Conservation (phyloP, 2,888 invertebrate species). For the Polylopha cassiicola region DNA sequence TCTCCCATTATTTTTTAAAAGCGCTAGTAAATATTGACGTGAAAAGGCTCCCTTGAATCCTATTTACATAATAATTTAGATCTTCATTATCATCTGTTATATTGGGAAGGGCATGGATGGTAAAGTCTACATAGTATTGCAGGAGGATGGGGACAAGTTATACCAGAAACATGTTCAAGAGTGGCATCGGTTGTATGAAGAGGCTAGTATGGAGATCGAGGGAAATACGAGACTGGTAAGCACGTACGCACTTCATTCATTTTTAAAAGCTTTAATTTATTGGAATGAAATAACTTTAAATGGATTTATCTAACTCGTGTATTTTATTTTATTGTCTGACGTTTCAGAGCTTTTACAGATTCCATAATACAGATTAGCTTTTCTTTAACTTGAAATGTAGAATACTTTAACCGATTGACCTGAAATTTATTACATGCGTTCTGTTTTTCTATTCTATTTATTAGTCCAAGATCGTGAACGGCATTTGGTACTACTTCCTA, state of each 20-base stretch:
- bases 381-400: too few relatives aligned
- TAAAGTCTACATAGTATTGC: constrained; percentile 57
- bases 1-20: too few relatives aligned
- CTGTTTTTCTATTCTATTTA: constrained; percentile 27
- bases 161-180: constrained; percentile 62
- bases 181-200: constrained; percentile 69
- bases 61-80: background rate
- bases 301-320: too few relatives aligned
- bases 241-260: constrained; percentile 3
- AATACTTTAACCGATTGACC: too few relatives aligned
- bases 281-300: too few relatives aligned
- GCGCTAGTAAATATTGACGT: too few relatives aligned
- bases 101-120: constrained; percentile 20
- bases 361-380: too few relatives aligned
- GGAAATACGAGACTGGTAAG: constrained; percentile 71
- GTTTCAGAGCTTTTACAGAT: too few relatives aligned
- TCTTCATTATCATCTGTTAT: background rate
- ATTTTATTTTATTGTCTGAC: too few relatives aligned
- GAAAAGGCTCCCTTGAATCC: too few relatives aligned
- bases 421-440: constrained; percentile 6
- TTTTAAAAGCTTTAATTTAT: too few relatives aligned
- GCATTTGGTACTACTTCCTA: constrained; percentile 77
- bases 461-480: constrained; percentile 71
- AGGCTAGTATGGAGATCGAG: constrained; percentile 67
- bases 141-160: constrained; percentile 62